Conservation (phyloP, 2,888 invertebrate genomes). For the Branchipolynoe longqiensis region DNA sequence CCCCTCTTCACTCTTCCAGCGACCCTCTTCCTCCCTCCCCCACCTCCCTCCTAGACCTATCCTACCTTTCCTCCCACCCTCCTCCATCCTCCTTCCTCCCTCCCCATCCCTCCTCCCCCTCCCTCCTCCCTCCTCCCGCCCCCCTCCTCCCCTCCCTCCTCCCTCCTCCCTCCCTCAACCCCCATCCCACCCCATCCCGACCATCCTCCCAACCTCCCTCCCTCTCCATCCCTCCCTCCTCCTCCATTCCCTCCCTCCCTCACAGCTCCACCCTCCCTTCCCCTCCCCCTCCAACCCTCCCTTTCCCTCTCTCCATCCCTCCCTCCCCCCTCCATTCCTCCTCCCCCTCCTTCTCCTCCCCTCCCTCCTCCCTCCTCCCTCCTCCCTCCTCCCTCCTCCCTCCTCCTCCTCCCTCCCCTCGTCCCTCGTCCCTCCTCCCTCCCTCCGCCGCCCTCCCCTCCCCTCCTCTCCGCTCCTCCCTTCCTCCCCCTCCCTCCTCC, state of each 20-base stretch:
- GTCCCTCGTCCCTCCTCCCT: not conserved
- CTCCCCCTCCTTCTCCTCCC: not conserved
- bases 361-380: not conserved
- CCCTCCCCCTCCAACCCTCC: not conserved
- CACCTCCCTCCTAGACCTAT: not conserved
- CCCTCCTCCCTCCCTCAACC: not conserved
- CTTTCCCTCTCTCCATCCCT: not conserved
- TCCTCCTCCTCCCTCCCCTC: not conserved
- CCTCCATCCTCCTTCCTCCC: not conserved
- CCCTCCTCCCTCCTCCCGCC: not conserved
- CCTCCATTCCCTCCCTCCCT: not conserved
- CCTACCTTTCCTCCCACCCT: not conserved
- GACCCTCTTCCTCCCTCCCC: not conserved
- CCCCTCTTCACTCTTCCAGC: not conserved
- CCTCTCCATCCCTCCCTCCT: not conserved
- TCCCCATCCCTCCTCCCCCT: not conserved
- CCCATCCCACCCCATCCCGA: not conserved
- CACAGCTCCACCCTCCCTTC: not conserved
- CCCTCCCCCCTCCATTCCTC: not conserved
- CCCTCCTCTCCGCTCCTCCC: not conserved
- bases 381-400: not conserved
- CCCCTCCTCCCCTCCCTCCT: not conserved
- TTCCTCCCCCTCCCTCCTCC: not conserved
- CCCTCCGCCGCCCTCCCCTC: not conserved
- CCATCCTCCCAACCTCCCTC: not conserved